These are phyloP conservation scores for Danio tinwini DNA, from an alignment of 2,797 vertebrate genomes.

Conservation along the genomic window DNA sequence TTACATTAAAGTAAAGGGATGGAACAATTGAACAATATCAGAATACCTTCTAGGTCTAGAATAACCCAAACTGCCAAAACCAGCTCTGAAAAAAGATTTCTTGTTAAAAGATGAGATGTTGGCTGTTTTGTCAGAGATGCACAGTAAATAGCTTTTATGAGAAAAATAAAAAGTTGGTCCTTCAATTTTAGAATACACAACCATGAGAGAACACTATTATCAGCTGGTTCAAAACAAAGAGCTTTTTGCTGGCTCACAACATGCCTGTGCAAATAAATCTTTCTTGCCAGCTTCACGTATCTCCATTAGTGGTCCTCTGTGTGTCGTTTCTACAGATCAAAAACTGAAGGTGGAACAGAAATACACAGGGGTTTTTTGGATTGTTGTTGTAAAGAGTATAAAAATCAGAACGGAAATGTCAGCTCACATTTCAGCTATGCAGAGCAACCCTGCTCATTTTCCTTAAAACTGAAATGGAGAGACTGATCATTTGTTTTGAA, in stretches of 20 bases:
- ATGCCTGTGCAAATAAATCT: conserved; percentile 80
- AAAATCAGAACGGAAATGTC: conserved; percentile 8
- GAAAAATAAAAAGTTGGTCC: conserved; percentile 43
- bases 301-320: conserved; percentile 57
- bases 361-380: conserved; percentile 29
- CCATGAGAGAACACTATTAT: conserved; percentile 78
- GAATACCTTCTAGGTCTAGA: background rate
- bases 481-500: background rate
- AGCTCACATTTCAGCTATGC: background rate
- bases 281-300: conserved; percentile 54
- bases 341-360: conserved; percentile 54
- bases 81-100: conserved; percentile 29
- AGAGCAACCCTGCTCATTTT: background rate
- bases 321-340: conserved; percentile 60
- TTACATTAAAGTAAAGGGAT: background rate
- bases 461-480: background rate
- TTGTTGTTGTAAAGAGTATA: conserved; percentile 29
- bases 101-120: conserved; percentile 29
- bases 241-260: conserved; percentile 75
- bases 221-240: conserved; percentile 77
- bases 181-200: conserved; percentile 70
- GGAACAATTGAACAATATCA: background rate
- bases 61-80: conserved; percentile 18
- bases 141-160: conserved; percentile 42
- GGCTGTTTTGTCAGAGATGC: conserved; percentile 22